phyloP scores from a whole-genome alignment of 2,113 vertebrate genomes.

The Acrocephalus kingi region DNA sequence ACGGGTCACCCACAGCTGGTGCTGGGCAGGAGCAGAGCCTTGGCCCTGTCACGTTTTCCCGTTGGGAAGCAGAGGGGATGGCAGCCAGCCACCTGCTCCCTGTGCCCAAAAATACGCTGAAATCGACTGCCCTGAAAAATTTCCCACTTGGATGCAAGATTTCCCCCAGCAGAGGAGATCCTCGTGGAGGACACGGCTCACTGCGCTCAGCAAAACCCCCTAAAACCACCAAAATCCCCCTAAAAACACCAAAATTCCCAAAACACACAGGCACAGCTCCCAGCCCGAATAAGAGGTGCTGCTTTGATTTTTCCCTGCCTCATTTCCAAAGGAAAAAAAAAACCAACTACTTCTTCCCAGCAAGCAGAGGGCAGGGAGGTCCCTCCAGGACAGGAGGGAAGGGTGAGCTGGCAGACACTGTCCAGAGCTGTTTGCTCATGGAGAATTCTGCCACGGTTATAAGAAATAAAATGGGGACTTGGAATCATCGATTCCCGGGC shows the following conservation, averaged over 20 bases:
- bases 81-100: neutral
- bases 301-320: neutral
- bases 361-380: neutral
- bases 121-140: accelerated
- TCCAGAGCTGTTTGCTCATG: slow-evolving; percentile 25
- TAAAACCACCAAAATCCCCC: neutral
- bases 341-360: neutral
- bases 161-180: neutral
- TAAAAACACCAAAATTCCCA: neutral
- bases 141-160: neutral
- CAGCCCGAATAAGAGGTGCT: neutral
- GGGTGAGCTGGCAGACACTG: slow-evolving; percentile 26
- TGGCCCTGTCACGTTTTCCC: neutral
- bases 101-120: accelerated
- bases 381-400: neutral
- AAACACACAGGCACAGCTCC: neutral
- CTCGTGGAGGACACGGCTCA: neutral
- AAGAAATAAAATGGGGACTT: neutral
- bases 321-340: neutral
- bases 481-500: neutral
- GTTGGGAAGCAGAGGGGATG: neutral
- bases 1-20: neutral
- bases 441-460: neutral
- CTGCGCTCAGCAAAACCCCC: accelerated
- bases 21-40: neutral